phyloP scores from a whole-genome alignment of 2,888 invertebrate genomes.

The Mesoligia furuncula region DNA sequence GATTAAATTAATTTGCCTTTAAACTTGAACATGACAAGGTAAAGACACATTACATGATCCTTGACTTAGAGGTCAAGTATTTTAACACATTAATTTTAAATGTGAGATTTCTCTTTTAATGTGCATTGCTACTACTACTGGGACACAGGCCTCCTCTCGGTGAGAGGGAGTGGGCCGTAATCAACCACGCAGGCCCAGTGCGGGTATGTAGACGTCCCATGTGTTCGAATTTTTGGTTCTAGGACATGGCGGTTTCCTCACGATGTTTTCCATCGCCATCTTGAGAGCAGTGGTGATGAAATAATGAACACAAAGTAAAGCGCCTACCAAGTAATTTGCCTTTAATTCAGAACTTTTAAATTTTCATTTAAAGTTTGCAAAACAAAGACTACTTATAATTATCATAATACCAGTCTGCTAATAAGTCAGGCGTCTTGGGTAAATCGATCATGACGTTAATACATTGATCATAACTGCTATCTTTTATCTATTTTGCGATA shows the following conservation, averaged over 20 bases:
- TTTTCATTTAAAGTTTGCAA: background rate
- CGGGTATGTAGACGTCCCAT: no score
- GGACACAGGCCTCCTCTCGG: no score
- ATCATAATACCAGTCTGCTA: background rate
- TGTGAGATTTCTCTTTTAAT: background rate
- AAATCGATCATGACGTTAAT: conserved; percentile 29
- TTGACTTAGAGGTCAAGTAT: conserved; percentile 29
- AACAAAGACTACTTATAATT: background rate
- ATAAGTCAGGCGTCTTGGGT: background rate
- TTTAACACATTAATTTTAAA: background rate
- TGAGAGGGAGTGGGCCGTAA: no score
- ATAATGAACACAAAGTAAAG: no score
- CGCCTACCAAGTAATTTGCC: no score
- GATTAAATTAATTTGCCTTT: conserved; percentile 26
- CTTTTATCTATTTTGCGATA: conserved; percentile 22
- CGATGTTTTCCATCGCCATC: no score
- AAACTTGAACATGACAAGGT: background rate
- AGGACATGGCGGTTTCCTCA: no score
- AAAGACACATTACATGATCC: conserved; percentile 12
- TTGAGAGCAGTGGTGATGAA: no score
- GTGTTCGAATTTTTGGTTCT: no score
- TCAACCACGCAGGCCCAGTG: no score
- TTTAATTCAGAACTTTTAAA: no score
- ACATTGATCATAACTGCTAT: background rate
- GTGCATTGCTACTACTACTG: no score